Base-by-base conservation (phyloP, 2,113 vertebrate species). In the Zosterops hypoxanthus region DNA sequence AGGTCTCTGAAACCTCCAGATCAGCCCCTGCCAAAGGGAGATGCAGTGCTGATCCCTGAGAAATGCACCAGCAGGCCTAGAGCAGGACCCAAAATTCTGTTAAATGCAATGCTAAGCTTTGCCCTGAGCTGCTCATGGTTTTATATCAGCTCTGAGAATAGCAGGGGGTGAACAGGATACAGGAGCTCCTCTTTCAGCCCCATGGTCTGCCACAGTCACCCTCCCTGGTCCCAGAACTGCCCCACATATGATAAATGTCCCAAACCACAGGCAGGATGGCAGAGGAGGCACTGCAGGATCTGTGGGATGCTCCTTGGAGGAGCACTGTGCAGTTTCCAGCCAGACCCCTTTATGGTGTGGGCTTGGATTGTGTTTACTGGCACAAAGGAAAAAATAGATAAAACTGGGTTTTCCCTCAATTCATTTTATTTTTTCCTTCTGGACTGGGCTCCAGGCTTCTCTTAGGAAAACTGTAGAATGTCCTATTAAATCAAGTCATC, bases 401-500 rank as follows among this genome's bases (percentile, higher is more conserved):
- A 73, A 21, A 10, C 33, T 47, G 28, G 26, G 33, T 50, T 82
- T 90, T 50, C 50, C 46, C 64, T 55, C 52, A 11, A 28, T 95
- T 60, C 1, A 60, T 88, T 86, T 47, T 53, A 55, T 61, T 71
- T 26, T 84, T 75, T 56, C 70, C 44, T 81, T 83, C 79, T 71
- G 44, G 52, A 26, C 36, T 53, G 57, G 42, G 33, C 26, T 90
- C 33, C 4, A 1, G 50, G 70, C 8, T 70, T 82, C 88, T 90
- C 68, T 66, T 73, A 80, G 64, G 53, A 82, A 95, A 94, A 16
- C 14, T 2, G 3, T 88, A 52, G 85, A 80, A 33, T 36, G 2
- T 90, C 71, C 59, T 77, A 20, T 86, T 77, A 82, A 77, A 96
- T 91, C 82, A 93, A 83, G 34, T 64, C 72, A 66, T 88, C 63